Base-by-base conservation (phyloP, 2,113 vertebrate species). In the Phycodurus eques region DNA sequence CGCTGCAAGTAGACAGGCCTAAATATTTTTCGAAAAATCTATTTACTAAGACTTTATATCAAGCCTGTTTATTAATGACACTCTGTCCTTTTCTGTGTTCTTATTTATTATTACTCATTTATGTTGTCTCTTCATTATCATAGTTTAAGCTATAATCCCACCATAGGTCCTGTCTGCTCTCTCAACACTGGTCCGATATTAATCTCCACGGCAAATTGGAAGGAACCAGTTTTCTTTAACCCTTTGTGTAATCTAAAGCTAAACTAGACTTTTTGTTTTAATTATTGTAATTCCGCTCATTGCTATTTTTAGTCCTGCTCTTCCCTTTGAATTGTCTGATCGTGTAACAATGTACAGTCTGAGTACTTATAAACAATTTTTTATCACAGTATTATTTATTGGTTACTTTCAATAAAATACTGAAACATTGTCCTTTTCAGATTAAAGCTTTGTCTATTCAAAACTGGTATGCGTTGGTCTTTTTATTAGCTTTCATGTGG, bases 331-430 rank as follows among this genome's bases (percentile, higher is more conserved):
- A 91, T 91, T 92, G 85, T 88, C 91, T 90, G 85, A 93, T 94
- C 92, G 90, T 95, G 93, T 98, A 96, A 98, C 95, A 94, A 94
- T 98, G 96, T 98, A 98, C 96, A 98, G 96, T 94, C 94, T 91
- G 90, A 93, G 88, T 93, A 93, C 96, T 96, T 94, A 95, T 94
- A 94, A 96, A 94, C 95, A 96, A 93, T 98, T 98, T 98, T 39
- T 98, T 97, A 98, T 96, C 97, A 98, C 96, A 97, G 96, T 97
- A 96, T 98, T 98, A 98, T 98, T 99, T 98, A 98, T 98, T 98
- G 95, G 95, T 95, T 95, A 95, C 94, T 96, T 95, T 96, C 96
- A 97, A 96, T 98, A 98, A 98, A 98, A 94, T 96, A 92, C 95
- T 95, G 95, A 96, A 95, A 94, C 94, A 84, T 96, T 95, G 97